phyloP scores from a whole-genome alignment of 2,797 vertebrate genomes.

The Hippoglossus hippoglossus region DNA sequence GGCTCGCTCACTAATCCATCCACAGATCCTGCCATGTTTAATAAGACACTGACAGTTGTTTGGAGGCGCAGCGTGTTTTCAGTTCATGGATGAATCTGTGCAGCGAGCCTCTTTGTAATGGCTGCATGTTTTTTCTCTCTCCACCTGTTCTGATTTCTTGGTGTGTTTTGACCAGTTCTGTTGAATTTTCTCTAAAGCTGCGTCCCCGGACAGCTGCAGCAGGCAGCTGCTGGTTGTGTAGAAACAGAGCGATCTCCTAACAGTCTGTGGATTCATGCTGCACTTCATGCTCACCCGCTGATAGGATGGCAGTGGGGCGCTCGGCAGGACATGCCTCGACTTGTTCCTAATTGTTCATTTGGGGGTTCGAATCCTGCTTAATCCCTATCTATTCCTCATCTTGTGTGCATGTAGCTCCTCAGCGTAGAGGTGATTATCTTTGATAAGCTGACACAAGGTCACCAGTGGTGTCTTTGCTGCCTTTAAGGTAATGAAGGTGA shows the following conservation, averaged over 20 bases:
- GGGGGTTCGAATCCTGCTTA: conserved; percentile 51
- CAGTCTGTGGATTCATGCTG: conserved; percentile 67
- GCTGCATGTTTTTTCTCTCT: conserved; percentile 16
- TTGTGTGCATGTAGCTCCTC: conserved; percentile 12
- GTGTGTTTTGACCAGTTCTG: conserved; percentile 63
- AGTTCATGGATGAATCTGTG: conserved; percentile 29
- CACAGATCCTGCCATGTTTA: conserved; percentile 17
- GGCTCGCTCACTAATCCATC: conserved; percentile 4
- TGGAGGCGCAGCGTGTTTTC: not conserved
- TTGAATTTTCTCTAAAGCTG: conserved; percentile 57
- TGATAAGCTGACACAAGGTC: conserved; percentile 41
- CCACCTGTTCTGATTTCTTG: conserved; percentile 67
- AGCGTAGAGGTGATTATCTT: conserved; percentile 38
- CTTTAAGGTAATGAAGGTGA: conserved; percentile 33
- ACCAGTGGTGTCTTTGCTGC: conserved; percentile 34
- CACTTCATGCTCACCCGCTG: conserved; percentile 56
- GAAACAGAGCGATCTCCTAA: conserved; percentile 57
- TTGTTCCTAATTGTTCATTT: conserved; percentile 69
- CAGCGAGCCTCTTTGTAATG: conserved; percentile 27
- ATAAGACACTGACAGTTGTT: conserved; percentile 13
- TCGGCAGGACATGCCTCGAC: conserved; percentile 63
- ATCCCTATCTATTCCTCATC: conserved; percentile 36
- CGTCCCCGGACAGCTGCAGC: conserved; percentile 71
- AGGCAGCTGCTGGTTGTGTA: conserved; percentile 71
- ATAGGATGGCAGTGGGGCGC: conserved; percentile 59